Base-by-base conservation (phyloP, 2,888 invertebrate species). In the Scaptomyza reducta region DNA sequence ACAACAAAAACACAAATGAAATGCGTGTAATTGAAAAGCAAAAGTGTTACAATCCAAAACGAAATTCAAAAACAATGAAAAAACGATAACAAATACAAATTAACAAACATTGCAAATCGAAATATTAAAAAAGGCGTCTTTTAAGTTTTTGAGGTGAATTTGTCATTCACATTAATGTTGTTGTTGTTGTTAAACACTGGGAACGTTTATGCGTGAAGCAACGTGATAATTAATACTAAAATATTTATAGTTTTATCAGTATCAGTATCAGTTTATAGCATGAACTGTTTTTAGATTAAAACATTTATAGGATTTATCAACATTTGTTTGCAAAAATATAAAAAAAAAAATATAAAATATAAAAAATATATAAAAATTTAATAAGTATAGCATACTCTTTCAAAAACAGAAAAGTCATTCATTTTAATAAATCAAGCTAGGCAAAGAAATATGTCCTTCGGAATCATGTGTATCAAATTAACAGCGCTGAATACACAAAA, bases 21-120 rank as follows among this genome's bases (percentile, higher is more conserved):
- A 56, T 51, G 77, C 76, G 87, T 81, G 76, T 83, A 74, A 67
- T 66, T 74, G 70, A 70, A 77, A 82, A 84, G 59, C 79, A 82
- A 82, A 87, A 82, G 80, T 80, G 80, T 77, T 77, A 69, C 66
- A 56, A 72, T 67, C n/a, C n/a, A 50, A 27, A 63, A 55, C 53
- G 44, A 61, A 72, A 54, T 3, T 3, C 35, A 74, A 61, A 40
- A 72, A 54, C 35, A 74, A 59, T 25, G 47, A 56, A 45, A 67
- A 41, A 29, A 29, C 7, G 47, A 50, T 47, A 54, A 42, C 57
- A 44, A 57, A 50, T 60, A 61, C 40, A 54, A 62, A 22, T 40
- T 53, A 51, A 47, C 42, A 63, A 47, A 40, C 1, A 59, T 29
- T 44, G 50, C 31, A 65, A 59, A 63, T 65, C 51, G 74, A 77